Conservation (phyloP, 2,113 vertebrate species). For the Ceyx margarethae region DNA sequence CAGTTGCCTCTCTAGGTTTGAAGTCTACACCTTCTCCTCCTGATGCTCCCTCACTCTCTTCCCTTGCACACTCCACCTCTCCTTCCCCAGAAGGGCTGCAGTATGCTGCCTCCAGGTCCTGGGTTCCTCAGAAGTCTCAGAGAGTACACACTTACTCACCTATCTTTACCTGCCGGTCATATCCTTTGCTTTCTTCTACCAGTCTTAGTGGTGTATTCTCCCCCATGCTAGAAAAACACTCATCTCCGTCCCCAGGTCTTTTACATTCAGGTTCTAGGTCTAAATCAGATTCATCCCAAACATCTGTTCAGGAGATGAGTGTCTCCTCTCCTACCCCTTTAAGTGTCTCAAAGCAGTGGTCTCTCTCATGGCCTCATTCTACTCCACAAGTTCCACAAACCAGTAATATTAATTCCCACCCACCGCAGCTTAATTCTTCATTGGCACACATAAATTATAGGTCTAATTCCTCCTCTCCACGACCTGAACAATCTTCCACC, state of each 20-base stretch:
- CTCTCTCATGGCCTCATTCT: not conserved
- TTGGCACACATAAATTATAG: not conserved
- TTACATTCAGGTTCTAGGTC: constrained; percentile 20
- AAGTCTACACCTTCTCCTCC: not conserved
- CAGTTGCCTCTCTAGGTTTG: not conserved
- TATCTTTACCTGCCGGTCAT: constrained; percentile 40
- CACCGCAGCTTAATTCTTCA: not conserved
- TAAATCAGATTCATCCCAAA: not conserved
- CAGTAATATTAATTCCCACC: not conserved
- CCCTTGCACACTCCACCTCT: not conserved
- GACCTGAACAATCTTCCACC: constrained; percentile 21
- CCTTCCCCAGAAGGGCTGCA: constrained; percentile 10
- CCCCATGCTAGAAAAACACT: constrained; percentile 15
- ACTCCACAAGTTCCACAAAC: not conserved
- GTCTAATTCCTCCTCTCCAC: constrained; percentile 24
- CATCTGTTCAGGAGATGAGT: not conserved
- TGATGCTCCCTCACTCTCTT: constrained; percentile 8
- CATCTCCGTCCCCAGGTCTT: constrained; percentile 20
- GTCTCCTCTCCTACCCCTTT: not conserved
- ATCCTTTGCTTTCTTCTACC: constrained; percentile 44
- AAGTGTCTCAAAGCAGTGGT: not conserved
- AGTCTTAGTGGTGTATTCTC: not conserved
- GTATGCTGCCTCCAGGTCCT: not conserved
- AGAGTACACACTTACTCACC: constrained; percentile 42
- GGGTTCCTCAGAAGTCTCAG: constrained; percentile 26